Evolutionary conservation across 2,113 vertebrate genomes (phyloP).

Genomic region (rat (Rattus norvegicus)): GRCr8 NC_086038.1:11606001-11606500

Average conservation of each 20-base stretch:
- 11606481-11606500: background rate
- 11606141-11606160: background rate
- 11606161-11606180: background rate
- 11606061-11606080: too few relatives aligned
- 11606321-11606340: background rate
- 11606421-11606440: background rate
- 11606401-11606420: background rate
- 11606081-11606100: too few relatives aligned
- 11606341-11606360: background rate
- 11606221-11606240: background rate
- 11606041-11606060: too few relatives aligned
- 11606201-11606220: background rate
- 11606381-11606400: background rate
- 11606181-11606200: background rate
- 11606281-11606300: background rate
- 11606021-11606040: too few relatives aligned
- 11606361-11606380: background rate
- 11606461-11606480: background rate
- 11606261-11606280: background rate
- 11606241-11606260: too few relatives aligned
- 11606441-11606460: background rate
- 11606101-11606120: background rate
- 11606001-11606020: too few relatives aligned
- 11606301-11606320: background rate
- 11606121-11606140: background rate